phyloP scores from a whole-genome alignment of 2,113 vertebrate species.

The Gopherus evgoodei region DNA sequence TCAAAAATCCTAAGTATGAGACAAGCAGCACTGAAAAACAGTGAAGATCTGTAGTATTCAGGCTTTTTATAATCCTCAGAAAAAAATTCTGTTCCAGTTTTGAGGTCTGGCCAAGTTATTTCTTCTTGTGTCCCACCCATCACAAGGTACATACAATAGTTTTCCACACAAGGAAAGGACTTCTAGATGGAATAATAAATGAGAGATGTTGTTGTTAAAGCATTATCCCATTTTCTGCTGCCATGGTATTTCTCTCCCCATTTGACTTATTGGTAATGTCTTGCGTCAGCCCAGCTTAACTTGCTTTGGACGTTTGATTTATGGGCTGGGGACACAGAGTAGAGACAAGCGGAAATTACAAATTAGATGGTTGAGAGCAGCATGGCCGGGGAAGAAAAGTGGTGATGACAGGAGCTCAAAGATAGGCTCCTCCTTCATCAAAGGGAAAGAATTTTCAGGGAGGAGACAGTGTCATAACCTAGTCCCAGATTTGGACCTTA shows the following conservation, averaged over 20 bases:
- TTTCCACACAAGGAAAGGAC: neutral
- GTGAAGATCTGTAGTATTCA: neutral
- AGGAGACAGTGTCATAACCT: no score
- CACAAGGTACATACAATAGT: slow-evolving; percentile 1
- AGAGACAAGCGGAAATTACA: slow-evolving; percentile 46
- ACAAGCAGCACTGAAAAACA: neutral
- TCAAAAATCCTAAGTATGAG: neutral
- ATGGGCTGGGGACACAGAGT: slow-evolving; percentile 34
- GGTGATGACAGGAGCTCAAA: neutral
- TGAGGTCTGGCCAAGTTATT: slow-evolving; percentile 38
- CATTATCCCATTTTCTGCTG: slow-evolving; percentile 47
- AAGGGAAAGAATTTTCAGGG: fast-evolving
- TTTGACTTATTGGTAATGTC: slow-evolving; percentile 66
- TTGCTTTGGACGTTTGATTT: slow-evolving; percentile 31
- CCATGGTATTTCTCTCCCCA: slow-evolving; percentile 18
- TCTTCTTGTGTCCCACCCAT: slow-evolving; percentile 34
- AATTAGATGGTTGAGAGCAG: slow-evolving; percentile 27
- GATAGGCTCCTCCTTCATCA: neutral
- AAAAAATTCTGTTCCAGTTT: neutral
- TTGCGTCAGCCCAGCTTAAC: slow-evolving; percentile 56
- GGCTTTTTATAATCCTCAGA: neutral
- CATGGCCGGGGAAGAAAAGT: neutral
- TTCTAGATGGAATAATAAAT: slow-evolving; percentile 53
- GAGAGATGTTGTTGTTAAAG: slow-evolving; percentile 55
- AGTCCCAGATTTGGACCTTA: no score